These are phyloP conservation scores for Takifugu ocellatus DNA, from an alignment of 2,797 vertebrate species.

Conservation along the genomic window DNA sequence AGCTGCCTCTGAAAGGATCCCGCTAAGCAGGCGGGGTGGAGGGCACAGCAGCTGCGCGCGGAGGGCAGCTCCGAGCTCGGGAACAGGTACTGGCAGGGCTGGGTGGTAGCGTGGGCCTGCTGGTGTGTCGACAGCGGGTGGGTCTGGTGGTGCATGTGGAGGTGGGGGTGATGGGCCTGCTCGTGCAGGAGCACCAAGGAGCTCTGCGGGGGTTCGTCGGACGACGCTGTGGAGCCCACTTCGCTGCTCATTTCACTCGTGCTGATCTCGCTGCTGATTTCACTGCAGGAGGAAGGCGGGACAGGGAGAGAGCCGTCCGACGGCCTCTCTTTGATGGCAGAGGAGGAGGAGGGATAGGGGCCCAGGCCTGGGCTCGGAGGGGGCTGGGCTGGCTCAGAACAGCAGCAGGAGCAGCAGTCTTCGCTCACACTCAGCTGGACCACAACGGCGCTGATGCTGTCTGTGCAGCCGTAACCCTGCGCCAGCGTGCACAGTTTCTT, in stretches of 20 bases:
- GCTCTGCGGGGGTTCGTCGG: constrained; percentile 83
- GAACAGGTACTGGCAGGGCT: constrained; percentile 63
- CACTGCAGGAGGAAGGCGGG: constrained; percentile 91
- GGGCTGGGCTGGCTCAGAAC: constrained; percentile 80
- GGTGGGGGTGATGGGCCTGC: constrained; percentile 70
- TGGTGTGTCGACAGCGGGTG: constrained; percentile 58
- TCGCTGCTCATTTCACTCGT: constrained; percentile 99
- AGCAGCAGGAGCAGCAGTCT: constrained; percentile 97
- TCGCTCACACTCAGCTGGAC: constrained; percentile 94
- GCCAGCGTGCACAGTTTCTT: constrained; percentile 97
- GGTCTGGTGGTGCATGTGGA: constrained; percentile 77
- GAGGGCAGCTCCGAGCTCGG: constrained; percentile 60
- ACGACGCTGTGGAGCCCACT: constrained; percentile 95
- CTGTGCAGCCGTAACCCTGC: constrained; percentile 93
- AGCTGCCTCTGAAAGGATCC: constrained; percentile 92
- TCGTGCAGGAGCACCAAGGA: constrained; percentile 79
- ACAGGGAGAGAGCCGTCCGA: constrained; percentile 77
- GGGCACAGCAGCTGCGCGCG: constrained; percentile 81
- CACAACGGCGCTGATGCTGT: constrained; percentile 92
- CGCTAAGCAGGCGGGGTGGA: constrained; percentile 83
- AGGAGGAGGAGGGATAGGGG: constrained; percentile 77
- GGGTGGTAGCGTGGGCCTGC: constrained; percentile 48
- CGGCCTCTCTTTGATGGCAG: constrained; percentile 79
- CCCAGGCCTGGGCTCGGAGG: constrained; percentile 86
- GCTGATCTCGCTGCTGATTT: constrained; percentile 97